phyloP scores from a whole-genome alignment of 2,888 invertebrate species.

The Noctua fimbriata region DNA sequence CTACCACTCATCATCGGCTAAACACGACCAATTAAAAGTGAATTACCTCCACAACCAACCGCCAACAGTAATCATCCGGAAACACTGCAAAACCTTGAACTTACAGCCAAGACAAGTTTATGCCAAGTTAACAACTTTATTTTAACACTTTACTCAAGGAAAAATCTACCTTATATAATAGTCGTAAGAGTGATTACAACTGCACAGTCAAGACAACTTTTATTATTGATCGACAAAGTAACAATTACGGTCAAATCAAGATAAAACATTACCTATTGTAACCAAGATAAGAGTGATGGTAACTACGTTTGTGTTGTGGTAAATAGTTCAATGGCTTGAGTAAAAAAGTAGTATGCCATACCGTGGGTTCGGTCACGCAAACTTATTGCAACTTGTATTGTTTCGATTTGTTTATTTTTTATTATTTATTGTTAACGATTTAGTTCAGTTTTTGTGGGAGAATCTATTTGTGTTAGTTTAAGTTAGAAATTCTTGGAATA shows the following conservation, averaged over 20 bases:
- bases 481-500: conserved; percentile 47
- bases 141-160: conserved; percentile 9
- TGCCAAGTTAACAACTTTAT: conserved; percentile 57
- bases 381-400: conserved; percentile 65
- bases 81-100: conserved; percentile 77
- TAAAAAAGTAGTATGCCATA: conserved; percentile 75
- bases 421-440: conserved; percentile 48
- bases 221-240: conserved; percentile 21
- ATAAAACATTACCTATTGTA: conserved; percentile 33
- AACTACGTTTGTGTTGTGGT: conserved; percentile 35
- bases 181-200: conserved; percentile 12
- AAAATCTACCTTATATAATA: conserved; percentile 44
- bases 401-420: conserved; percentile 62
- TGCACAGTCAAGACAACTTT: conserved; percentile 21
- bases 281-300: conserved; percentile 19
- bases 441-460: conserved; percentile 42
- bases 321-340: conserved; percentile 73
- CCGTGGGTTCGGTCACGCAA: conserved; percentile 71
- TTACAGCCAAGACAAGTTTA: conserved; percentile 69
- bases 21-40: conserved; percentile 61
- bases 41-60: conserved; percentile 55
- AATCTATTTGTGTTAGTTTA: conserved; percentile 34
- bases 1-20: conserved; percentile 29
- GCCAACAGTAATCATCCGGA: conserved; percentile 70
- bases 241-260: conserved; percentile 11